phyloP scores from a whole-genome alignment of 2,113 vertebrate genomes.

The Lepidothrix coronata region DNA sequence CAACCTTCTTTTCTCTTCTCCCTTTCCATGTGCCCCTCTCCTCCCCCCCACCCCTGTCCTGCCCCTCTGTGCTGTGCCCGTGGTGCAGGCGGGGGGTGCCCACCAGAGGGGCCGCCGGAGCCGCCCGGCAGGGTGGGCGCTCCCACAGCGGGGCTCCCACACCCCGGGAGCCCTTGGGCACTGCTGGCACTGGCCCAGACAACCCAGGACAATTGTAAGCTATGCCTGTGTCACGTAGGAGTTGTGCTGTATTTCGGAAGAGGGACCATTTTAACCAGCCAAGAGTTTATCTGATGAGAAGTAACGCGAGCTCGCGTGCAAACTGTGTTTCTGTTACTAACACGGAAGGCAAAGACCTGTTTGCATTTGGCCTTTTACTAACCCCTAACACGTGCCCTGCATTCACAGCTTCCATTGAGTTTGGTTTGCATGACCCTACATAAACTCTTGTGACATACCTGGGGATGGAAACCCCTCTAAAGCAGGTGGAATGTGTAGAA shows the following conservation, averaged over 20 bases:
- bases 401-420: conserved; percentile 25
- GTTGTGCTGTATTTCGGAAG: not conserved
- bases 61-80: not conserved
- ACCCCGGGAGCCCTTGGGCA: conserved; percentile 4
- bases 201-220: conserved; percentile 66
- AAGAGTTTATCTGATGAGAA: not conserved
- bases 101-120: conserved; percentile 8
- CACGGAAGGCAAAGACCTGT: not conserved
- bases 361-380: conserved; percentile 43
- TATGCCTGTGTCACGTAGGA: not conserved
- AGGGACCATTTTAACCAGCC: not conserved
- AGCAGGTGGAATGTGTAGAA: not conserved
- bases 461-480: not conserved
- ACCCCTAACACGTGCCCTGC: not conserved
- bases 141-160: conserved; percentile 9
- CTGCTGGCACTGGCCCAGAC: conserved; percentile 26
- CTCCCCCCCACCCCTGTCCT: not conserved
- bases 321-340: conserved; percentile 4
- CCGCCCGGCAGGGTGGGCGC: not conserved
- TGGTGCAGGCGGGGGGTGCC: conserved; percentile 13
- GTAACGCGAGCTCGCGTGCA: not conserved
- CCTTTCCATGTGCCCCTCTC: not conserved
- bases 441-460: not conserved
- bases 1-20: not conserved
- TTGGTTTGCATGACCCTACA: conserved; percentile 33